phyloP scores from a whole-genome alignment of 1,140 invertebrate genomes.

The Carposina sasakii region DNA sequence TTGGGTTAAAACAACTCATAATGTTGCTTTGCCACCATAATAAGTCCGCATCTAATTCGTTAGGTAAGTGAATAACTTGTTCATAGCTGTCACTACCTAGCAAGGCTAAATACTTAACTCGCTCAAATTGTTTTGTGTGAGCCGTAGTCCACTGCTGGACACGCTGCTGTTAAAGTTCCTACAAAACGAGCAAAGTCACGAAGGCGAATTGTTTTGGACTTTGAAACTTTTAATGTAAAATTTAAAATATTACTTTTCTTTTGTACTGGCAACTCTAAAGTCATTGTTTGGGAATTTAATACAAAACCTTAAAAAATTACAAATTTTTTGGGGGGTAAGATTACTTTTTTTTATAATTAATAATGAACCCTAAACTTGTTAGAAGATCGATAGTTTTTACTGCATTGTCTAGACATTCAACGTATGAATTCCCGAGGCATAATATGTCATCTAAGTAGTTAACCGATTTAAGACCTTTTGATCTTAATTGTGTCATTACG shows the following conservation, averaged over 20 bases:
- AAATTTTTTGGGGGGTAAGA: background rate
- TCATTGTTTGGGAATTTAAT: conserved; percentile 3
- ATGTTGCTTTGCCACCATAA: conserved; percentile 15
- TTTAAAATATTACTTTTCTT: background rate
- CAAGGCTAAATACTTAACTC: background rate
- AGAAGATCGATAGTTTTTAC: conserved; percentile 4
- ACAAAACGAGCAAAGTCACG: background rate
- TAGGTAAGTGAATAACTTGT: background rate
- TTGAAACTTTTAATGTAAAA: background rate
- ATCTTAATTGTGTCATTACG: conserved; percentile 6
- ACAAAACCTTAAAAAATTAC: conserved; percentile 1
- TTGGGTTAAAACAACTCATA: background rate
- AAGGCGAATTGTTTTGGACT: background rate
- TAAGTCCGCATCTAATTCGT: background rate
- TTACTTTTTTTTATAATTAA: conserved; percentile 13
- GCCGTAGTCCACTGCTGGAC: background rate
- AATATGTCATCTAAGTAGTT: conserved; percentile 12
- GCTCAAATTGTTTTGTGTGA: background rate
- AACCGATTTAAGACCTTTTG: conserved; percentile 6
- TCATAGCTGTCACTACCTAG: background rate
- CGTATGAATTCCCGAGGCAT: conserved; percentile 4
- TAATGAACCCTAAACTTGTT: conserved; percentile 12
- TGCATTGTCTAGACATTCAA: conserved; percentile 4
- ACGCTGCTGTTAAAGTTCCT: background rate
- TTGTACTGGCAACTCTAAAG: background rate